These are phyloP conservation scores for Chaenodraco wilsoni DNA, from an alignment of 2,797 vertebrate genomes.

Conservation along the genomic window DNA sequence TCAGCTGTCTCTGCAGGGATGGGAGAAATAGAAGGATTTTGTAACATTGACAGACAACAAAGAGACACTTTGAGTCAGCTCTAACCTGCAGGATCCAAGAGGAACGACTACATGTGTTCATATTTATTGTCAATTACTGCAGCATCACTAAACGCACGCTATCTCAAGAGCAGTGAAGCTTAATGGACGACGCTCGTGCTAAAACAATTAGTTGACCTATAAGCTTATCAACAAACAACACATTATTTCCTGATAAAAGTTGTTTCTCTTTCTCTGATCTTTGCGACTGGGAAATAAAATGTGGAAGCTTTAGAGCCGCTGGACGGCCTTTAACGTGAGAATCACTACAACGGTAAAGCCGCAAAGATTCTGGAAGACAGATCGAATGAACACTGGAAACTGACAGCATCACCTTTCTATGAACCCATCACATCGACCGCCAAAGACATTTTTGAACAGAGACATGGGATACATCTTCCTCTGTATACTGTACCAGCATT, in stretches of 20 bases:
- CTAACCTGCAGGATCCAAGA: not conserved
- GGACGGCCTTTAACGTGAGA: not conserved
- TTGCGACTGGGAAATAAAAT: not conserved
- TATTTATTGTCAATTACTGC: not conserved
- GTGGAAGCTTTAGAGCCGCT: not conserved
- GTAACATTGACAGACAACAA: not conserved
- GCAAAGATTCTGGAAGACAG: not conserved
- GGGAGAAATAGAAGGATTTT: no score
- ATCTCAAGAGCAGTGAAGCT: not conserved
- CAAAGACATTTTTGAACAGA: no score
- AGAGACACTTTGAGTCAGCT: not conserved
- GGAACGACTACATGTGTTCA: not conserved
- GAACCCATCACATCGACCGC: not conserved
- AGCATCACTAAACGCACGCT: not conserved
- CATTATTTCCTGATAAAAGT: not conserved
- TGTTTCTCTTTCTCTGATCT: not conserved
- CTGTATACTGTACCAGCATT: not conserved
- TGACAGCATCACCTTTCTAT: not conserved
- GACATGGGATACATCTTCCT: no score
- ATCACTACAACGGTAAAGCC: not conserved
- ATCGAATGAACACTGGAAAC: not conserved
- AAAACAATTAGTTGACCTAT: not conserved
- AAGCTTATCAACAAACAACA: not conserved
- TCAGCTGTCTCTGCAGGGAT: not conserved
- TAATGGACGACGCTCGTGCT: not conserved